Evolutionary conservation across 2,888 invertebrate genomes (phyloP), one percentile per base, ranked within the genome.

Genomic region (Reticulitermes lucifugus): DNA sequence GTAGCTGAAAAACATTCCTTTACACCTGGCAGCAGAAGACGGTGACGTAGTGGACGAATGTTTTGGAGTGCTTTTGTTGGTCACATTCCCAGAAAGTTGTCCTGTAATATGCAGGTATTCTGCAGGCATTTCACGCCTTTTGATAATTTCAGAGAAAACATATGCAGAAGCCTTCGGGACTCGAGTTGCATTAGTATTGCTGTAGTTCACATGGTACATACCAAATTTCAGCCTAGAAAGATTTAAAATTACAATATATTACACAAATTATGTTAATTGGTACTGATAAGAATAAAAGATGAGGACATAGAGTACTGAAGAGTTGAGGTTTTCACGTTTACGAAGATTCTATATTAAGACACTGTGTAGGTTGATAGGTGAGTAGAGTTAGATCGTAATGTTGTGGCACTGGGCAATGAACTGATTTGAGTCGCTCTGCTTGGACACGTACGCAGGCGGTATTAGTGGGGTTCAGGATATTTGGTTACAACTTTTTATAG

Each of bases 141-240:
- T 51, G 25, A 51, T 79, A 46, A 79, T 79, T 22, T 25, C 25
- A n/a, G 79, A 41, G 55, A 22, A 79, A 59, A 29, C 92, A 88
- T 91, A 90, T 7, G 94, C 94, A 21, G 96, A 95, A 75, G 92
- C 90, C 90, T 95, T 96, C 71, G 95, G 92, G 84, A 94, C 94
- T 87, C 96, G 91, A 71, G 94, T 93, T 89, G 93, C 93, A 87
- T 93, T 92, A 14, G 95, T 94, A 89, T 94, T 94, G 82, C 91
- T 91, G 89, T 95, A 95, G 91, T 96, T 94, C 75, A 96, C 95
- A 89, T 94, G 92, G 89, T 94, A 94, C 85, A 96, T 91, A 87
- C 96, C 96, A 91, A 95, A 96, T 90, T 93, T 94, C 70, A 46
- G 79, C n/a, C 84, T 84, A 77, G 2, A 79, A 84, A 60, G n/a